Base-by-base conservation (phyloP, 2,888 invertebrate species). In the Leptinotarsa peninsularis region DNA sequence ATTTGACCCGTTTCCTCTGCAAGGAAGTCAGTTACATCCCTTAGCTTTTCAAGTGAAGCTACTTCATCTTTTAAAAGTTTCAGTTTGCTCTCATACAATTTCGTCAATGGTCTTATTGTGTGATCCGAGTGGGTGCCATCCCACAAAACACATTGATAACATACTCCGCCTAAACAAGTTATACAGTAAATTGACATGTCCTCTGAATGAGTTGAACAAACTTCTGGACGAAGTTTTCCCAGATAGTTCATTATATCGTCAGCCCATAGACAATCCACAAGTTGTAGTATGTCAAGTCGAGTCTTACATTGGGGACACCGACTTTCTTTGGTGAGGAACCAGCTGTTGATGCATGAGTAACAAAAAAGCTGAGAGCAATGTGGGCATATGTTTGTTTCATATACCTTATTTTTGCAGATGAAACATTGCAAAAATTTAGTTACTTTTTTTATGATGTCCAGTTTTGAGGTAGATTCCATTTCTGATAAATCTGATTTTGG, bases 301-400 rank as follows among this genome's bases (percentile, higher is more conserved):
- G 97, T 96, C 77, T 96, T 78, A 43, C 97, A 98, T 88, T 98
- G 97, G 49, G 98, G 97, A 88, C 98, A 98, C 87, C 97, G 96
- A 67, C 96, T 94, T 83, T 97, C 90, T 88, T 96, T 96, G 87
- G 97, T 97, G 17, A 96, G 96, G 82, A 97, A 89, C 98, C 98
- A 98, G 82, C 97, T 91, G 85, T 96, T 91, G 82, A 98, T 97
- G 87, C 98, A 98, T 18, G 93, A 91, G 86, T 95, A 97, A 89
- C 97, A 98, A 88, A 97, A 97, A 71, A 98, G 90, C 90, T 98
- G 97, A 79, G 96, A 97, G 88, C 98, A 98, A 88, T 97, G 97
- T 13, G 97, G 97, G 88, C 98, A 98, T 66, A 98, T 91, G 88
- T 97, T 95, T 66, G 97, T 97, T 89, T 98, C 97, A 85, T 95